Conservation (phyloP, 2,797 vertebrate species). For the Chaunax sp. region DNA sequence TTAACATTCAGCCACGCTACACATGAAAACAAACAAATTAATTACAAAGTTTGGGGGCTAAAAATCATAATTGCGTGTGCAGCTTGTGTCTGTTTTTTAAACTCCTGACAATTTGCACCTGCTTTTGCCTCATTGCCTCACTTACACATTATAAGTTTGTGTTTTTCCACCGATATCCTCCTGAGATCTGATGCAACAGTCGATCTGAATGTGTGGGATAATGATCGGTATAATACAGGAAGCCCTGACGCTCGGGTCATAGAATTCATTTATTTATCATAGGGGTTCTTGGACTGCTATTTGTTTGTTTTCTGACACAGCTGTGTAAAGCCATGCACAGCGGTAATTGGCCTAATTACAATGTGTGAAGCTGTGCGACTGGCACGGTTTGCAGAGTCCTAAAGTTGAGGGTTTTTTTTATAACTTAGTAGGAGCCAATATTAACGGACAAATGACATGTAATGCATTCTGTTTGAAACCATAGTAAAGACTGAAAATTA, state of each 20-base stretch:
- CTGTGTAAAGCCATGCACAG: constrained; percentile 14
- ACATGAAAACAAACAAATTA: constrained; percentile 24
- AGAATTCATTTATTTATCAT: background rate
- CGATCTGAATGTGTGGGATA: constrained; percentile 25
- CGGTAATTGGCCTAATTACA: constrained; percentile 32
- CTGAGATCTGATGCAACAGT: constrained; percentile 11
- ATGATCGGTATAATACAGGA: constrained; percentile 34
- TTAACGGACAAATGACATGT: constrained; percentile 10
- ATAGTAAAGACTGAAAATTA: constrained; percentile 38
- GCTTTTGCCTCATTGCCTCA: constrained; percentile 23
- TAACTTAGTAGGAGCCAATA: constrained; percentile 21
- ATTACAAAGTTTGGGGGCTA: constrained; percentile 44
- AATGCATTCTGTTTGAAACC: constrained; percentile 20
- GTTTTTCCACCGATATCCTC: constrained; percentile 5
- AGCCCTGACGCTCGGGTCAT: constrained; percentile 10
- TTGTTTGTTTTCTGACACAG: constrained; percentile 22
- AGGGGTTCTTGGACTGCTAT: constrained; percentile 1
- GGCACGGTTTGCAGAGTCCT: constrained; percentile 13
- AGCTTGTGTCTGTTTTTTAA: background rate
- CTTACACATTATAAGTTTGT: constrained; percentile 37
- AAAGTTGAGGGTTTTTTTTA: background rate
- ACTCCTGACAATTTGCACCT: background rate
- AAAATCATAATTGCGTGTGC: background rate
- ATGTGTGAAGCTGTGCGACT: background rate
- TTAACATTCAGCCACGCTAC: constrained; percentile 15